A percentile compares a stretch with the other conserved stretches of the same genome.
Conservation (phyloP, 2,113 vertebrate genomes). For the Sander lucioperca region DNA sequence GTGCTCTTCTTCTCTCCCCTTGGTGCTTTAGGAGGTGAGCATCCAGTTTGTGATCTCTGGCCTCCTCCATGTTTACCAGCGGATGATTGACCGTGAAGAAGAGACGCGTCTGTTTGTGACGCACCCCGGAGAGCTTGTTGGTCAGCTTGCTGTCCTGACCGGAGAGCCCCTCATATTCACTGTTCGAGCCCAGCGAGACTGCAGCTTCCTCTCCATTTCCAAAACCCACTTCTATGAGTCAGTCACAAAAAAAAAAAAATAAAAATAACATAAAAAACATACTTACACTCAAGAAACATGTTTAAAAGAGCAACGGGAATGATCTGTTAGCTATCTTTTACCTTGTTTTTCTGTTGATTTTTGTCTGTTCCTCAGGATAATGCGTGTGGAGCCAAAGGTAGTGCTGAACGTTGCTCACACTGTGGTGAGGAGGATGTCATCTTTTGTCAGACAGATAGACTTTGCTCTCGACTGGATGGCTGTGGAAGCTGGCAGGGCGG, state of each 20-base stretch:
- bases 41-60: conserved; percentile 96
- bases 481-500: conserved; percentile 93
- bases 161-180: conserved; percentile 97
- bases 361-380: conserved; percentile 85
- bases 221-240: conserved; percentile 96
- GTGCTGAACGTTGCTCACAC: conserved; percentile 94
- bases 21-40: conserved; percentile 88
- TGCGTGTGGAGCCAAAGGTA: conserved; percentile 91
- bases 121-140: conserved; percentile 93
- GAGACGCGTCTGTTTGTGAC: conserved; percentile 94
- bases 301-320: neutral
- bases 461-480: conserved; percentile 99
- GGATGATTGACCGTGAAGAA: conserved; percentile 91
- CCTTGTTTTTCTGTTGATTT: neutral
- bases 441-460: conserved; percentile 94
- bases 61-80: conserved; percentile 93
- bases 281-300: neutral
- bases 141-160: conserved; percentile 94
- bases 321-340: neutral
- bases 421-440: conserved; percentile 91
- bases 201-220: conserved; percentile 94
- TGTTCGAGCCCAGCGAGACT: conserved; percentile 92
- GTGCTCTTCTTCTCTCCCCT: neutral
- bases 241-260: conserved; percentile 26
- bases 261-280: neutral